These are phyloP conservation scores for Halcyon malimbica DNA, from an alignment of 2,113 vertebrate species.

Conservation along the genomic window DNA sequence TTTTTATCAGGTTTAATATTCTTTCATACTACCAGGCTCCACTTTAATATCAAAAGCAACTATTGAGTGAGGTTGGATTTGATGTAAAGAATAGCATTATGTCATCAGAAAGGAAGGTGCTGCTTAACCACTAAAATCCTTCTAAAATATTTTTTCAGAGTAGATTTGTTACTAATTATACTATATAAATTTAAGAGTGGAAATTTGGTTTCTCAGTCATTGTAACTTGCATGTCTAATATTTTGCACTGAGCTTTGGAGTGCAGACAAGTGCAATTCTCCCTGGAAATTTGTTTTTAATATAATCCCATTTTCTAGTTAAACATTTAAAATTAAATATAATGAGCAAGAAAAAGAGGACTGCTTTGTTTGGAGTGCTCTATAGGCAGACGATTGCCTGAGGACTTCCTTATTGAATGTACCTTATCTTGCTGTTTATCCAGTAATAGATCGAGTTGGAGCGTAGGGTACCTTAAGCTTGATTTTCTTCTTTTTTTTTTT, in stretches of 20 bases:
- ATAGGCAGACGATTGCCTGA: constrained; percentile 38
- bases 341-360: background rate
- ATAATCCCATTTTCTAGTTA: constrained; percentile 26
- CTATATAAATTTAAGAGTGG: background rate
- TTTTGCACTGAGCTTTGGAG: background rate
- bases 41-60: background rate
- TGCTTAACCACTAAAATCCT: constrained; percentile 4
- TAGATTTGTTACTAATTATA: constrained; percentile 13
- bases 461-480: background rate
- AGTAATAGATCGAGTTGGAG: background rate
- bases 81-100: constrained; percentile 1
- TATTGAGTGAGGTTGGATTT: background rate
- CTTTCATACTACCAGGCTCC: background rate
- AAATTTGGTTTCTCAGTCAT: background rate
- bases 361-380: background rate
- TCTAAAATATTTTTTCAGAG: constrained; percentile 2
- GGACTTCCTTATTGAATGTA: constrained; percentile 50
- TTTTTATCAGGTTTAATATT: background rate
- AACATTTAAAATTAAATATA: constrained; percentile 1
- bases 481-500: background rate
- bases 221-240: background rate
- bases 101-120: constrained; percentile 8
- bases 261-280: background rate
- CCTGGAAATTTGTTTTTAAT: constrained; percentile 28
- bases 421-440: constrained; percentile 41